Evolutionary conservation across 2,113 vertebrate species (phyloP).

Genomic region (Scatophagus argus): DNA sequence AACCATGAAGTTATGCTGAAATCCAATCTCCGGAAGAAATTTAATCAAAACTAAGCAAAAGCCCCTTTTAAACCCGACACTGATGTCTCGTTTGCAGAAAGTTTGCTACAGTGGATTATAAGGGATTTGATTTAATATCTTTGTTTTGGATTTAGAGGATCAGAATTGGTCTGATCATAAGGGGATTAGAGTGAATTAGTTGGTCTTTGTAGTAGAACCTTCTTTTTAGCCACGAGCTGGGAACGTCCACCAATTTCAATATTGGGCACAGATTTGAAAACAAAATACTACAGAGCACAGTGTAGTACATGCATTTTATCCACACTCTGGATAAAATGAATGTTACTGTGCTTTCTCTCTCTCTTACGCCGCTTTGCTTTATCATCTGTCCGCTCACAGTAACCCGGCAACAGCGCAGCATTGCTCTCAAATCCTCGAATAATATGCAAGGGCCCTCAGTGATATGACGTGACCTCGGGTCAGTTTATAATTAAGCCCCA

Average conservation of each 20-base stretch:
- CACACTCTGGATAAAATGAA: not conserved
- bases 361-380: constrained; percentile 12
- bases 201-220: constrained; percentile 40
- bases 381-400: constrained; percentile 23
- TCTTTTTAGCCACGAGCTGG: constrained; percentile 19
- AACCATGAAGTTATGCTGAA: constrained; percentile 42
- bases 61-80: constrained; percentile 6
- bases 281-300: not conserved
- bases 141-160: constrained; percentile 66
- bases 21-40: constrained; percentile 42
- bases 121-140: constrained; percentile 68
- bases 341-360: not conserved
- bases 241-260: constrained; percentile 24
- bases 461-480: constrained; percentile 62
- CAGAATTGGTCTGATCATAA: constrained; percentile 60
- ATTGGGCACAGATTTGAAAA: constrained; percentile 1
- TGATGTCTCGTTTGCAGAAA: constrained; percentile 32
- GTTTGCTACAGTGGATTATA: constrained; percentile 63
- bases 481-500: constrained; percentile 73
- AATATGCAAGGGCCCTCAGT: constrained; percentile 50
- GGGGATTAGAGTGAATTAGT: constrained; percentile 61
- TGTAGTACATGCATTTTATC: no score
- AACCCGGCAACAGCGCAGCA: constrained; percentile 18
- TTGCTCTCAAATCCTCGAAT: constrained; percentile 52
- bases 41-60: constrained; percentile 28